phyloP scores from a whole-genome alignment of 1,140 invertebrate genomes.

The Yoshiicerus persimilis region DNA sequence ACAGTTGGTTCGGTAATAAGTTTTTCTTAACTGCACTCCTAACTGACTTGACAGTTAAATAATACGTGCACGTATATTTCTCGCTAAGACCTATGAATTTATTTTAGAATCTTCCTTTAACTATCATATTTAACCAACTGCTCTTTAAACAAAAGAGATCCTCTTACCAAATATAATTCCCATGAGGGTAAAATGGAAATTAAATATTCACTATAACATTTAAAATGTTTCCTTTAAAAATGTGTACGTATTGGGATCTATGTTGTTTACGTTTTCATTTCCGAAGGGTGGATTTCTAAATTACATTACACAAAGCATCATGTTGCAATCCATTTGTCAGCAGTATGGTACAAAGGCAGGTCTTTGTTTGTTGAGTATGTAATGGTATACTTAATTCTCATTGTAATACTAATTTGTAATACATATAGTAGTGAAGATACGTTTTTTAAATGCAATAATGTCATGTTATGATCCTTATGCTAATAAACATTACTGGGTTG shows the following conservation, averaged over 20 bases:
- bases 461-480: background rate
- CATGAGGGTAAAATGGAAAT: too few relatives aligned
- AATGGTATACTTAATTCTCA: background rate
- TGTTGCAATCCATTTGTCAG: background rate
- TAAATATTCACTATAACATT: too few relatives aligned
- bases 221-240: too few relatives aligned
- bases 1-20: background rate
- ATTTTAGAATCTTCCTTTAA: too few relatives aligned
- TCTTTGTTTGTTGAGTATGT: background rate
- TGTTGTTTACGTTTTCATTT: background rate
- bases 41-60: background rate
- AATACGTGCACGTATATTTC: background rate
- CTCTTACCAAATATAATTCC: too few relatives aligned
- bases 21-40: background rate
- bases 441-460: background rate
- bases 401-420: background rate
- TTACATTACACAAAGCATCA: background rate
- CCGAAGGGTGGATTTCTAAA: background rate
- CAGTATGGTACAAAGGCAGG: background rate
- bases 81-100: too few relatives aligned
- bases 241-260: background rate
- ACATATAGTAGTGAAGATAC: background rate
- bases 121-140: too few relatives aligned
- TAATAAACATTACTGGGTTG: background rate
- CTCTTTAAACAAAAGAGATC: too few relatives aligned